Evolutionary conservation across 2,888 invertebrate genomes (phyloP).

Genomic region (Tetropium fuscum): DNA sequence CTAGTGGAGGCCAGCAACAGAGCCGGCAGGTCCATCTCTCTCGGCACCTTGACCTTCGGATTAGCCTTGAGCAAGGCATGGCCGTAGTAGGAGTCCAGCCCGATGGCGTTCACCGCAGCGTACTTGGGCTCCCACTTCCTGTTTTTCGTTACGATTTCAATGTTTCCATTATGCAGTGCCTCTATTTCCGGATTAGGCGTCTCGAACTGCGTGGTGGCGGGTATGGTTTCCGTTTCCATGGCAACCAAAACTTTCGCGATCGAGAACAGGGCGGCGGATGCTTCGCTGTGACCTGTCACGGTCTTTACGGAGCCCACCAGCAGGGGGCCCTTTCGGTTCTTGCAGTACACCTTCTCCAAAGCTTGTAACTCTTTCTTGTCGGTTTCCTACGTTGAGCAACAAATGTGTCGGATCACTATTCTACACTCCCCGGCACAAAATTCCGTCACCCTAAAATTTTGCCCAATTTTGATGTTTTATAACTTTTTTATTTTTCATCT

Average conservation of each 20-base stretch:
- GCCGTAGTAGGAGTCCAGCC: constrained; percentile 97
- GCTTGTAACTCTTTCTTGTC: constrained; percentile 88
- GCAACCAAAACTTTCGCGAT: constrained; percentile 91
- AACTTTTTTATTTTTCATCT: too few species aligned
- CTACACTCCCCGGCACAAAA: too few species aligned
- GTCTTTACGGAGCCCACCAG: constrained; percentile 96
- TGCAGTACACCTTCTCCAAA: constrained; percentile 90
- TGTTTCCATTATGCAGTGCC: constrained; percentile 84
- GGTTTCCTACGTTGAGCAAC: too few species aligned
- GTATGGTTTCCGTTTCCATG: constrained; percentile 90
- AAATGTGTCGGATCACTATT: too few species aligned
- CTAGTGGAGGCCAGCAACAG: constrained; percentile 85
- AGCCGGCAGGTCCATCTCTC: constrained; percentile 71
- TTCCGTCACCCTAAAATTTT: too few species aligned
- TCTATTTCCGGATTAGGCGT: constrained; percentile 92
- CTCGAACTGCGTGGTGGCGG: constrained; percentile 89
- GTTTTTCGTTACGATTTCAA: constrained; percentile 83
- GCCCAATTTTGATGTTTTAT: too few species aligned
- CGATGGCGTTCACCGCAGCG: constrained; percentile 95
- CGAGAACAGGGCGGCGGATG: constrained; percentile 88
- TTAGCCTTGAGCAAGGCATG: constrained; percentile 88
- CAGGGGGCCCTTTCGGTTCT: constrained; percentile 81
- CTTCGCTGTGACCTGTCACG: constrained; percentile 98
- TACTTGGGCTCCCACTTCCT: constrained; percentile 87
- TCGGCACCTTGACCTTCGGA: constrained; percentile 73